phyloP scores from a whole-genome alignment of 1,140 invertebrate species.

The Lasaia peninsularis region DNA sequence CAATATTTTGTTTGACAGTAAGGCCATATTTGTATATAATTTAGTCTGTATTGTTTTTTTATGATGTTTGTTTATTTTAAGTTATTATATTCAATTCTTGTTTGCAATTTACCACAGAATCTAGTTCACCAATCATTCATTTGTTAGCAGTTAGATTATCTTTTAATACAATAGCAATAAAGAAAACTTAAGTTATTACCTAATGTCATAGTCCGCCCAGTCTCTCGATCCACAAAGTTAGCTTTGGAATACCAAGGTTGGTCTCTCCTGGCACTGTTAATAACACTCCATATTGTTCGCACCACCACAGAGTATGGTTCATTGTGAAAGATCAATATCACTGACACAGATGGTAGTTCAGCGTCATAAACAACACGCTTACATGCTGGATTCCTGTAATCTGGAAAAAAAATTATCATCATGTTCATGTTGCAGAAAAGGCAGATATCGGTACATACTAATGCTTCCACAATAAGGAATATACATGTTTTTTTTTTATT shows the following conservation, averaged over 20 bases:
- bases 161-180: background rate
- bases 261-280: slow-evolving; percentile 84
- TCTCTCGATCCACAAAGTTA: slow-evolving; percentile 44
- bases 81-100: too few species aligned
- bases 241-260: slow-evolving; percentile 45
- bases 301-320: slow-evolving; percentile 92
- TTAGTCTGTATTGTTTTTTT: too few species aligned
- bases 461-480: too few species aligned
- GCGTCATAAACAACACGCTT: slow-evolving; percentile 67
- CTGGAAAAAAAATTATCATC: slow-evolving; percentile 43
- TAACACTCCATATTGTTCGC: slow-evolving; percentile 90
- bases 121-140: too few species aligned
- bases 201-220: slow-evolving; percentile 42
- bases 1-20: too few species aligned
- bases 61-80: too few species aligned
- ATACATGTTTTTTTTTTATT: too few species aligned
- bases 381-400: slow-evolving; percentile 77
- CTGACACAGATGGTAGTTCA: slow-evolving; percentile 77
- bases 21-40: too few species aligned
- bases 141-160: too few species aligned
- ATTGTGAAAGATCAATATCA: slow-evolving; percentile 94
- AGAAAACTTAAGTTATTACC: slow-evolving; percentile 28
- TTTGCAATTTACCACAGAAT: too few species aligned
- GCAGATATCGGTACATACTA: too few species aligned
- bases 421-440: too few species aligned